Conservation (phyloP, 2,888 invertebrate genomes). For the Perdita meconis region DNA sequence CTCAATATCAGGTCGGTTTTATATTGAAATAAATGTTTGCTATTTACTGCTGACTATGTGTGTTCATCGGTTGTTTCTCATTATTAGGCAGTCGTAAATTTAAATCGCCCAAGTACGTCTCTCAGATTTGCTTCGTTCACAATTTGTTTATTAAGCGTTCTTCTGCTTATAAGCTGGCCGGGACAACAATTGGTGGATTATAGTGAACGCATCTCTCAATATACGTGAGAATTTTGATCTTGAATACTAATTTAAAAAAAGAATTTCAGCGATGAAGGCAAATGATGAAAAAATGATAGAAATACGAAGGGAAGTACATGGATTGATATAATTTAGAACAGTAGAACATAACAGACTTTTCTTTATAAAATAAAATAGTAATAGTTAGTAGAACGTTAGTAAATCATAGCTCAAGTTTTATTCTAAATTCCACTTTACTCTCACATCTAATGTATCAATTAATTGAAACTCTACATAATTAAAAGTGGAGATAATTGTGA, state of each 20-base stretch:
- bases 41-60: not conserved
- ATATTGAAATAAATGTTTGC: not conserved
- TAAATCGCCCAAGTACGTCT: slow-evolving; percentile 51
- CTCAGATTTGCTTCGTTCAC: slow-evolving; percentile 68
- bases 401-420: too few relatives aligned
- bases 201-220: slow-evolving; percentile 61
- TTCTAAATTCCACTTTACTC: too few relatives aligned
- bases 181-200: slow-evolving; percentile 70
- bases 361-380: too few relatives aligned
- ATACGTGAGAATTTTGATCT: slow-evolving; percentile 61
- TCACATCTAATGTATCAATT: too few relatives aligned
- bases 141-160: slow-evolving; percentile 60
- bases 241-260: not conserved
- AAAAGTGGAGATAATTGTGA: not conserved
- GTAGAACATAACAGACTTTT: too few relatives aligned
- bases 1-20: slow-evolving; percentile 71
- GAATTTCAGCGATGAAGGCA: too few relatives aligned
- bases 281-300: not conserved
- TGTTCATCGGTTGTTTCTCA: not conserved
- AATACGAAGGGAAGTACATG: not conserved
- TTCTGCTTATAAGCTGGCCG: slow-evolving; percentile 70
- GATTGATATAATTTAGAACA: not conserved
- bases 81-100: slow-evolving; percentile 32
- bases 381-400: too few relatives aligned
- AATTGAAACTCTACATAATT: too few relatives aligned